Evolutionary conservation across 2,113 vertebrate species (phyloP), one percentile per base, ranked within the genome.

Genomic region (Apteryx owenii): DNA sequence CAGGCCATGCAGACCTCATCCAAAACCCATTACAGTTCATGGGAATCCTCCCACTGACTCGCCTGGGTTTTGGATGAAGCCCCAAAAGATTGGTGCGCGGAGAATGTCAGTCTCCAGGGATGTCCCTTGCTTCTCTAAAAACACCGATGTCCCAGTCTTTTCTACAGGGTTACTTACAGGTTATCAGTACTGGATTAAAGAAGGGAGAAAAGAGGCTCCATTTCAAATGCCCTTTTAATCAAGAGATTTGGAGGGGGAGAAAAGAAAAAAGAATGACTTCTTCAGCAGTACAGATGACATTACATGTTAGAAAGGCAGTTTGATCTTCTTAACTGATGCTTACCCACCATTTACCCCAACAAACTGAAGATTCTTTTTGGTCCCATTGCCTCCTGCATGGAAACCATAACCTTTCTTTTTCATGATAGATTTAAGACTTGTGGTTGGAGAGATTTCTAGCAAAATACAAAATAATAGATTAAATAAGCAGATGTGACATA

Each of bases 341-440:
- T 99, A 99, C 99, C 99, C 99, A 99, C 99, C 99, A 97, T 99
- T 99, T 98, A 99, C 99, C 94, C 99, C 99, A 98, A 99, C 99
- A 99, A 99, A 99, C 98, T 99, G 99, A 91, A 99, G 99, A 98
- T 99, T 99, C 99, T 99, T 99, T 99, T 99, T 99, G 97, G 99
- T 98, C 98, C 99, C 98, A 97, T 98, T 98, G 95, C 97, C 98
- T 97, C 99, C 98, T 89, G 98, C 98, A 96, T 99, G 99, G 98
- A 98, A 98, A 98, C 99, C 98, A 97, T 94, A 98, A 92, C 98
- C 98, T 95, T 99, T 99, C 98, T 99, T 99, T 99, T 99, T 99
- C 99, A 99, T 99, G 97, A 99, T 99, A 95, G 99, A 99, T 98
- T 99, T 99, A 98, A 99, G 99, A 98, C 98, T 99, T 98, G 98